Evolutionary conservation across 1,140 invertebrate species (phyloP).

Genomic region (Drosophila funebris): DNA sequence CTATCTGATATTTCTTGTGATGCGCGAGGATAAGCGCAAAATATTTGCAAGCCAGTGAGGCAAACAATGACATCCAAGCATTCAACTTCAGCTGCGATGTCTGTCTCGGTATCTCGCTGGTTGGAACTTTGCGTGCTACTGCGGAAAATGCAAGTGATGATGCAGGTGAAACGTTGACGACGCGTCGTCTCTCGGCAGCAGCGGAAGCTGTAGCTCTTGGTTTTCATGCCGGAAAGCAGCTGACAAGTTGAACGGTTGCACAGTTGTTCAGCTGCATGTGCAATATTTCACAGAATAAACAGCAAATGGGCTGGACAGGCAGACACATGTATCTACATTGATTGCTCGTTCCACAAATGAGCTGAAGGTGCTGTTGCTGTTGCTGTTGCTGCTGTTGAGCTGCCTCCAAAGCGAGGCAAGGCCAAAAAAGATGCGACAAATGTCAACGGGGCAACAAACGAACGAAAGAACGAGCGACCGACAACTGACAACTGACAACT

Average conservation of each 20-base stretch:
- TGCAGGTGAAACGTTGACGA: conserved; percentile 30
- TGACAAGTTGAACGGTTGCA: conserved; percentile 58
- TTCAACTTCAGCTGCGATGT: conserved; percentile 31
- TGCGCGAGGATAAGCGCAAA: conserved; percentile 64
- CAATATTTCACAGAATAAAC: conserved; percentile 58
- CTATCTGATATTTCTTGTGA: conserved; percentile 21
- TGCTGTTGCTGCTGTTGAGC: conserved; percentile 3
- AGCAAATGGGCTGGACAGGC: conserved; percentile 35
- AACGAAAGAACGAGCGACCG: background rate
- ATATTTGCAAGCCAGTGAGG: conserved; percentile 65
- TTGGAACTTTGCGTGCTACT: conserved; percentile 23
- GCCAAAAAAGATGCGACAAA: conserved; percentile 63
- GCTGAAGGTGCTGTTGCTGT: background rate
- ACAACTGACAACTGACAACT: conserved; percentile 19
- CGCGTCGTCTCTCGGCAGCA: conserved; percentile 43
- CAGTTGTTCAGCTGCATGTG: conserved; percentile 26
- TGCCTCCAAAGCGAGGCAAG: conserved; percentile 36
- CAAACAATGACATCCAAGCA: conserved; percentile 76
- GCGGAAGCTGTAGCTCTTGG: conserved; percentile 70
- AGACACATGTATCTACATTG: conserved; percentile 44
- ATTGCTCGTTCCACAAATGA: conserved; percentile 34
- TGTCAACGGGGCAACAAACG: conserved; percentile 55
- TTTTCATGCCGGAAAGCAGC: conserved; percentile 58
- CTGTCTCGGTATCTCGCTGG: conserved; percentile 2
- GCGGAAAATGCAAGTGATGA: conserved; percentile 77